Evolutionary conservation across 2,797 vertebrate genomes (phyloP), one percentile per base, ranked within the genome.

Genomic region (Takifugu ocellatus): DNA sequence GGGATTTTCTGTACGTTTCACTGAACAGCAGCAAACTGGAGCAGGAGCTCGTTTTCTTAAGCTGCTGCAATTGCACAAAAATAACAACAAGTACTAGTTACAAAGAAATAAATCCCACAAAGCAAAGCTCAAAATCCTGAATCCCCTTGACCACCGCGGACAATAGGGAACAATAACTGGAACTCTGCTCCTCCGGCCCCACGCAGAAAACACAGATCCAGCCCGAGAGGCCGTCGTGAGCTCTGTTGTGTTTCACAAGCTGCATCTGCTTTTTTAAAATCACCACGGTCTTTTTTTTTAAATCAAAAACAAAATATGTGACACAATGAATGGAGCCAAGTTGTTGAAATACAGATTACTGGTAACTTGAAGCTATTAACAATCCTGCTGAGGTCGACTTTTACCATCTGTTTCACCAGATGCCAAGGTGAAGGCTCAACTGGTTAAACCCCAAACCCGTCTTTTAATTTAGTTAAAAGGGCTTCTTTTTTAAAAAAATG

Each of bases 341-440:
- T 51, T 26, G 25, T 8, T 39, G 26, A 48, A 52, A 51, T 31
- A 49, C 54, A 69, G 66, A 70, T 73, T 59, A n/a, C n/a, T n/a
- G n/a, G n/a, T n/a, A 71, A 68, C 55, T 65, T 24, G n/a, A 64
- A 56, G 62, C 70, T 59, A 59, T 79, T 78, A 61, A 59, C 60
- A 33, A 75, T 75, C 72, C 78, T 59, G 76, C 74, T 61, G 64
- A 66, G 64, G 55, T 69, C 5, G 36, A 68, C 60, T 50, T 74
- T 57, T 71, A 57, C 75, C 81, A 81, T 83, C 78, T 81, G 78
- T 54, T 49, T 52, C 43, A 69, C 25, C 81, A 77, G 78, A 75
- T 70, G 74, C 55, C 4, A 15, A 39, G 67, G 74, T 58, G 65
- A 82, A 17, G 68, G 58, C 62, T 74, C 63, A 53, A 31, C 51